Percentiles rank a stretch among this genome's conserved stretches.
phyloP scores from a whole-genome alignment of 1,140 invertebrate species.

The Lysiphlebus fabarum region DNA sequence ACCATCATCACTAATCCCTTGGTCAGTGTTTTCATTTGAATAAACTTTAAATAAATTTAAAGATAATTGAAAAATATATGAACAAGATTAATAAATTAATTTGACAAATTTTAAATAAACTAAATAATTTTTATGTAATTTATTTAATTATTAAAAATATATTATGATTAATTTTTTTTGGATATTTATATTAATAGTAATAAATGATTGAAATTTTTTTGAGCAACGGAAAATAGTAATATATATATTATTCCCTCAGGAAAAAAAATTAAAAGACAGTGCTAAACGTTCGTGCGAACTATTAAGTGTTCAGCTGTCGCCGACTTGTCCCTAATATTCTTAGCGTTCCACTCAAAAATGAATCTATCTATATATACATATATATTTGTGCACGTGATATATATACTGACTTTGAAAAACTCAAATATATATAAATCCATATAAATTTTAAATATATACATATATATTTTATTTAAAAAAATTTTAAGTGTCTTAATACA shows the following conservation, averaged over 20 bases:
- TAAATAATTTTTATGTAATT: no score
- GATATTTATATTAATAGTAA: no score
- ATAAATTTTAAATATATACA: no score
- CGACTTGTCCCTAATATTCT: slow-evolving; percentile 33
- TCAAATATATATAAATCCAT: not conserved
- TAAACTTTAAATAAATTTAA: no score
- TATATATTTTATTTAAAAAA: not conserved
- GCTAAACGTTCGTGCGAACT: slow-evolving; percentile 23
- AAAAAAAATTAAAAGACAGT: slow-evolving; percentile 12
- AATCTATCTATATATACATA: slow-evolving; percentile 20
- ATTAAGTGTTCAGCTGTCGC: slow-evolving; percentile 49
- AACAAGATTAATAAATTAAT: no score
- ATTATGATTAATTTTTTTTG: no score
- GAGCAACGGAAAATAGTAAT: slow-evolving; percentile 2
- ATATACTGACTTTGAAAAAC: not conserved
- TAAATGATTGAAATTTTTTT: not conserved
- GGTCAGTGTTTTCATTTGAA: no score
- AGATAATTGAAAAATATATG: no score
- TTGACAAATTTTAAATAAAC: no score
- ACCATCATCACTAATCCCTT: no score
- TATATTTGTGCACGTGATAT: slow-evolving; percentile 3
- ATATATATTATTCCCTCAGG: slow-evolving; percentile 3
- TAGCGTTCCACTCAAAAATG: slow-evolving; percentile 17
- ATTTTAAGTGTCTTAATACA: not conserved
- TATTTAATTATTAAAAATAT: no score